Percentiles rank a stretch among this genome's conserved stretches.
Evolutionary conservation across 2,888 invertebrate species (phyloP).

Genomic region (Polia nebulosa): DNA sequence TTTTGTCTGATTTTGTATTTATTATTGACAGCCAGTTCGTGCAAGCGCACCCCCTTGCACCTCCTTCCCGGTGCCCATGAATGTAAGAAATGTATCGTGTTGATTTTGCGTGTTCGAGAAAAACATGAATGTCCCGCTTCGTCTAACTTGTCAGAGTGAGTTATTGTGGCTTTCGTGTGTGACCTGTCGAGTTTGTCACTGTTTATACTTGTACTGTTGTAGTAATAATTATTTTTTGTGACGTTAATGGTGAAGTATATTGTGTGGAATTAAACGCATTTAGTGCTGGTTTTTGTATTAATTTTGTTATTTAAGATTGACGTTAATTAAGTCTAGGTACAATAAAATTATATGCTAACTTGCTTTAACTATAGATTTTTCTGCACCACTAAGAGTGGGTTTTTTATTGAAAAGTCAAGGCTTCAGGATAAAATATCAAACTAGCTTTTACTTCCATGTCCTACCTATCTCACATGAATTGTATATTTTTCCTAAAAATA

Average conservation of each 20-base stretch:
- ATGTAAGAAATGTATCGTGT: conserved; percentile 50
- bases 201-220: conserved; percentile 23
- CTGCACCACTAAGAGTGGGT: not conserved
- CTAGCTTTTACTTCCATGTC: too few relatives aligned
- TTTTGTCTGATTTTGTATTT: too few relatives aligned
- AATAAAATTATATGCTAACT: conserved; percentile 11
- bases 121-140: conserved; percentile 55
- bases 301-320: conserved; percentile 23
- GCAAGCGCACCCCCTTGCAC: too few relatives aligned
- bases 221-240: conserved; percentile 47
- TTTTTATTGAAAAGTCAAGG: too few relatives aligned
- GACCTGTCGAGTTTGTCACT: conserved; percentile 38
- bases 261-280: conserved; percentile 29
- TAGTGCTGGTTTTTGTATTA: not conserved
- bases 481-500: too few relatives aligned
- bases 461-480: too few relatives aligned
- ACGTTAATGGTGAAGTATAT: conserved; percentile 41
- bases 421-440: too few relatives aligned
- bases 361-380: too few relatives aligned
- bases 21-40: too few relatives aligned
- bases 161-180: conserved; percentile 45
- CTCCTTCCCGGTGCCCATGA: too few relatives aligned
- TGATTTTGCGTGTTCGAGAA: conserved; percentile 55
- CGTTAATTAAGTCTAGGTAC: conserved; percentile 35
- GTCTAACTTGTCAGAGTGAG: conserved; percentile 50